Conservation (phyloP, 2,888 invertebrate genomes). For the Acronicta leporina region DNA sequence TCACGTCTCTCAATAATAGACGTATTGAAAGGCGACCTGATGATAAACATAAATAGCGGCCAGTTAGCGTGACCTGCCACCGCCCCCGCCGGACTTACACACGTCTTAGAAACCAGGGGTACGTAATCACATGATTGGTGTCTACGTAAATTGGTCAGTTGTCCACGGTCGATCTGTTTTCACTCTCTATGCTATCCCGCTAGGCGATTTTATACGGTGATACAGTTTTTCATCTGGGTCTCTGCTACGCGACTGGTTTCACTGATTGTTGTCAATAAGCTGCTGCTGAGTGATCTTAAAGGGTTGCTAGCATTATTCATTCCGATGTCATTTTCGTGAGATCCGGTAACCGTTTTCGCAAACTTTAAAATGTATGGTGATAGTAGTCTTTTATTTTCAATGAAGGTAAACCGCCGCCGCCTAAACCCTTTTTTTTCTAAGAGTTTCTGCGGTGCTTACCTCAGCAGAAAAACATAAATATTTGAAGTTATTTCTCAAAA, state of each 20-base stretch:
- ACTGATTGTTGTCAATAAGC: slow-evolving; percentile 66
- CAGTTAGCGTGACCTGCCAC: slow-evolving; percentile 53
- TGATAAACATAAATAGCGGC: slow-evolving; percentile 66
- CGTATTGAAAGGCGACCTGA: slow-evolving; percentile 69
- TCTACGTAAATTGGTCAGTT: slow-evolving; percentile 66
- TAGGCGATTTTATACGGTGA: slow-evolving; percentile 78
- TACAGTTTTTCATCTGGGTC: slow-evolving; percentile 81
- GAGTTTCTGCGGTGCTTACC: too few relatives aligned
- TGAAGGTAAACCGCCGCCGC: too few relatives aligned
- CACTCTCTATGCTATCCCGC: slow-evolving; percentile 84
- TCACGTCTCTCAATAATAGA: slow-evolving; percentile 71
- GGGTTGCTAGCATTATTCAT: slow-evolving; percentile 3
- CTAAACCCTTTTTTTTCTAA: too few relatives aligned
- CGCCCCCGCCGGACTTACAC: slow-evolving; percentile 23
- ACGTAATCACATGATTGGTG: slow-evolving; percentile 47
- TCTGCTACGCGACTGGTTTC: slow-evolving; percentile 74
- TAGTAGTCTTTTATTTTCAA: too few relatives aligned
- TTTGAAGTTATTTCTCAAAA: slow-evolving; percentile 21
- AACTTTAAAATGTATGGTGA: too few relatives aligned
- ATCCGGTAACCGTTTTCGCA: background rate
- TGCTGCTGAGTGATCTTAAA: slow-evolving; percentile 32
- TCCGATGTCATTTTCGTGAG: too few relatives aligned
- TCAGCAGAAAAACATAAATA: background rate
- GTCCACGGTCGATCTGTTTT: slow-evolving; percentile 72
- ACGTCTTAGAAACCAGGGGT: slow-evolving; percentile 12